Conservation (phyloP, 2,797 vertebrate genomes). For the Sylvilagus floridanus region DNA sequence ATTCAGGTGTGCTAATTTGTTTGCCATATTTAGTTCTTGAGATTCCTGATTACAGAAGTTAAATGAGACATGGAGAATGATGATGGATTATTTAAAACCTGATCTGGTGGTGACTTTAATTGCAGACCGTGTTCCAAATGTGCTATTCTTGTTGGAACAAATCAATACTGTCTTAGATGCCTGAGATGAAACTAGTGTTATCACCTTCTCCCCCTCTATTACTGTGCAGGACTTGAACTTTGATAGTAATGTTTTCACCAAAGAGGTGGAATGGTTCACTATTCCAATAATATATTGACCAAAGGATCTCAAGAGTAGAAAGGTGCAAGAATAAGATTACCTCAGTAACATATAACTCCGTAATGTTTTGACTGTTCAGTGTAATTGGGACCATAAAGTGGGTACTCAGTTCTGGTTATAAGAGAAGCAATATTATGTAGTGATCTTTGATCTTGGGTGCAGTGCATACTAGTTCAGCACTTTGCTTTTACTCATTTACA, state of each 20-base stretch:
- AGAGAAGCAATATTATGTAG: background rate
- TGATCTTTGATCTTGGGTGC: background rate
- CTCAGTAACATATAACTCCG: background rate
- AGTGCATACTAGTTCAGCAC: background rate
- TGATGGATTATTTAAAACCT: conserved; percentile 46
- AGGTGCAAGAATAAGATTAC: background rate
- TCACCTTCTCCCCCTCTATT: background rate
- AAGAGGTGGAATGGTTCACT: background rate
- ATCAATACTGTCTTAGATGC: background rate
- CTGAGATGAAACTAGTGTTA: background rate
- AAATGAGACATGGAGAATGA: conserved; percentile 22
- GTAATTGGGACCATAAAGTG: background rate
- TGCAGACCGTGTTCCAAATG: background rate
- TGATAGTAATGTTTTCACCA: conserved; percentile 48
- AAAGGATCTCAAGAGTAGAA: background rate
- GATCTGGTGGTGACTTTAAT: conserved; percentile 6
- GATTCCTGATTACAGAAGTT: conserved; percentile 44
- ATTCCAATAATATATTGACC: background rate
- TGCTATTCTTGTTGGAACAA: conserved; percentile 36
- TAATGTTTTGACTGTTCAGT: background rate
- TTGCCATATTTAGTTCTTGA: conserved; percentile 30
- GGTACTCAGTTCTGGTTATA: background rate
- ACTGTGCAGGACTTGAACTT: background rate
- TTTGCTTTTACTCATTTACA: background rate
- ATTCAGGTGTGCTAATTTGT: conserved; percentile 47